Evolutionary conservation across 2,797 vertebrate species (phyloP).

Genomic region (Dryobates pubescens): DNA sequence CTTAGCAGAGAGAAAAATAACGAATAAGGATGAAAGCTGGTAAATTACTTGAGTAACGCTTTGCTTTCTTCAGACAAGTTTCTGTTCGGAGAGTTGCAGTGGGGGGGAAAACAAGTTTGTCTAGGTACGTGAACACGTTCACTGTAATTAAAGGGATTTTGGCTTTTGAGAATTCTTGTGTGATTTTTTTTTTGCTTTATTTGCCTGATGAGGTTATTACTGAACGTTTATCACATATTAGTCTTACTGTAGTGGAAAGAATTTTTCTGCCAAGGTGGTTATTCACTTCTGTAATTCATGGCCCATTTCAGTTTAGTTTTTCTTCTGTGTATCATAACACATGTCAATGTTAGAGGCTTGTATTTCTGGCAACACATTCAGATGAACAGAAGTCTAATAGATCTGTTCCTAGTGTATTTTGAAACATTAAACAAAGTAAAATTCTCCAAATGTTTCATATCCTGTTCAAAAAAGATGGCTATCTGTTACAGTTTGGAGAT

Average conservation of each 20-base stretch:
- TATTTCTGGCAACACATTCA: background rate
- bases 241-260: background rate
- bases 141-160: background rate
- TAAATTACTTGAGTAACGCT: background rate
- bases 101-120: background rate
- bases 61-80: background rate
- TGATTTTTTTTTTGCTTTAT: background rate
- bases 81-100: background rate
- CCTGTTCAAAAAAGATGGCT: background rate
- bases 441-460: background rate
- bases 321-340: background rate
- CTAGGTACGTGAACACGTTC: background rate
- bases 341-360: background rate
- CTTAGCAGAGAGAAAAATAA: background rate
- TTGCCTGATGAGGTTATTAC: background rate
- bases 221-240: background rate
- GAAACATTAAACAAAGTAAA: background rate
- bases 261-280: background rate
- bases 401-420: background rate
- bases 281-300: background rate
- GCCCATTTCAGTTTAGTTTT: background rate
- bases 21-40: background rate
- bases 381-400: background rate
- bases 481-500: background rate
- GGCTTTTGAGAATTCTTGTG: background rate